Percentiles rank a stretch among this genome's conserved stretches.
Conservation (phyloP, 2,797 vertebrate genomes). For the Notolabrus celidotus region DNA sequence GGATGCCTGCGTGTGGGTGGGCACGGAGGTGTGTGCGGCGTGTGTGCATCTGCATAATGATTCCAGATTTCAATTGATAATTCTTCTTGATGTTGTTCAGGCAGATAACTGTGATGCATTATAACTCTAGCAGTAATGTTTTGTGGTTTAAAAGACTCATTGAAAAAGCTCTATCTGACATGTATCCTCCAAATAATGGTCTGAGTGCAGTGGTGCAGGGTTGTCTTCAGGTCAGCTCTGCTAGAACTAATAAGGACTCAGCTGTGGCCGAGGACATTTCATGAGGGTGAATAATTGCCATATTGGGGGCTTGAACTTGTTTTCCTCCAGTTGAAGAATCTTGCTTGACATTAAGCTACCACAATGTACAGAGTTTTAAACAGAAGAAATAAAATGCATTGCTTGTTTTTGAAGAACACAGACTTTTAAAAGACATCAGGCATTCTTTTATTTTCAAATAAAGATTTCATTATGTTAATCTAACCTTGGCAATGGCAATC, state of each 20-base stretch:
- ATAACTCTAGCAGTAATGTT: constrained; percentile 16
- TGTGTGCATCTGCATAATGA: constrained; percentile 34
- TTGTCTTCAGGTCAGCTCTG: constrained; percentile 34
- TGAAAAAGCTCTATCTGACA: neutral
- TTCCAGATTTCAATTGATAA: constrained; percentile 44
- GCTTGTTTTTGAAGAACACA: constrained; percentile 1
- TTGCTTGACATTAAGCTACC: constrained; percentile 7
- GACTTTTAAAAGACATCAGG: constrained; percentile 17
- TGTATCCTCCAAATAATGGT: constrained; percentile 1
- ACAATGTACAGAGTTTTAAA: constrained; percentile 11
- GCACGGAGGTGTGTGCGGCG: constrained; percentile 5
- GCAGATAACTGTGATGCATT: constrained; percentile 10
- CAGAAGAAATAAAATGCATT: constrained; percentile 31
- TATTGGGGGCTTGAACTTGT: constrained; percentile 29
- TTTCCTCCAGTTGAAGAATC: constrained; percentile 25
- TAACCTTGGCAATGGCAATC: constrained; percentile 15
- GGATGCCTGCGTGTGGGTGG: constrained; percentile 17
- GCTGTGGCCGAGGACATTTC: constrained; percentile 38
- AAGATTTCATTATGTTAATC: constrained; percentile 28
- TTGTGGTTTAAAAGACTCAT: constrained; percentile 22
- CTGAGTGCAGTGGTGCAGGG: constrained; percentile 11
- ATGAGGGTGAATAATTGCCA: constrained; percentile 38
- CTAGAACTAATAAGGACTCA: constrained; percentile 38
- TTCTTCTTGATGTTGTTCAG: constrained; percentile 46
- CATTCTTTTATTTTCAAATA: constrained; percentile 26